phyloP scores from a whole-genome alignment of 1,140 invertebrate species.

The Drosophila sucinea region DNA sequence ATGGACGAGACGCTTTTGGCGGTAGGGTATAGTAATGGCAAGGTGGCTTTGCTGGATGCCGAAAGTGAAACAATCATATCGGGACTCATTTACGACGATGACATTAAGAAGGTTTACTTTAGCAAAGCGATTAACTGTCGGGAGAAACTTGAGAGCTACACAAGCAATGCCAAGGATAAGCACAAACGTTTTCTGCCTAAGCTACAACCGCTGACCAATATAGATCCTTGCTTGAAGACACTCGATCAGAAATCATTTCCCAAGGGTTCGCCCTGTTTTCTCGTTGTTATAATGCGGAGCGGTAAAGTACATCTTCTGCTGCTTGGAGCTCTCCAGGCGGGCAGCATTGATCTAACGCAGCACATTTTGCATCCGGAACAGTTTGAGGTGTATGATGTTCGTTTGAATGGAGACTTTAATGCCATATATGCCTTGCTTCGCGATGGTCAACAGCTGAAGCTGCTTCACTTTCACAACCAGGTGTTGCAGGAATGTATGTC shows the following conservation, averaged over 20 bases:
- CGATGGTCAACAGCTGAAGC: constrained; percentile 84
- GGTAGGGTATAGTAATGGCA: constrained; percentile 88
- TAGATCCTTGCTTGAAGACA: constrained; percentile 66
- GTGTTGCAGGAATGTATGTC: constrained; percentile 87
- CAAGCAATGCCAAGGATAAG: constrained; percentile 66
- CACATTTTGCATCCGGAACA: constrained; percentile 84
- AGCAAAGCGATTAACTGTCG: constrained; percentile 77
- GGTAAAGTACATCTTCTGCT: constrained; percentile 90
- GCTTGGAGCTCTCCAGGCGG: constrained; percentile 93
- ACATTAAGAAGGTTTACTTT: constrained; percentile 85
- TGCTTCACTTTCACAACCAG: constrained; percentile 87
- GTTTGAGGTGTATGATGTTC: constrained; percentile 86
- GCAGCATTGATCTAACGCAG: constrained; percentile 87
- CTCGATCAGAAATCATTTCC: constrained; percentile 86
- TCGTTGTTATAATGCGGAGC: constrained; percentile 90
- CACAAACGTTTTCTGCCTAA: constrained; percentile 61
- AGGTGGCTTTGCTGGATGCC: constrained; percentile 90
- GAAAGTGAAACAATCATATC: constrained; percentile 94
- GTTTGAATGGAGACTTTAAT: constrained; percentile 86
- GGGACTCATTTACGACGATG: constrained; percentile 85
- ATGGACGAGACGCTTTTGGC: constrained; percentile 96
- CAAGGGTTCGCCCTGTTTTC: constrained; percentile 89
- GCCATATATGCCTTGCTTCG: constrained; percentile 85
- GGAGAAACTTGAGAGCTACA: constrained; percentile 58
- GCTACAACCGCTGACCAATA: constrained; percentile 64